Evolutionary conservation across 2,113 vertebrate species (phyloP), one percentile per base, ranked within the genome.

Genomic region (Epinephelus lanceolatus): DNA sequence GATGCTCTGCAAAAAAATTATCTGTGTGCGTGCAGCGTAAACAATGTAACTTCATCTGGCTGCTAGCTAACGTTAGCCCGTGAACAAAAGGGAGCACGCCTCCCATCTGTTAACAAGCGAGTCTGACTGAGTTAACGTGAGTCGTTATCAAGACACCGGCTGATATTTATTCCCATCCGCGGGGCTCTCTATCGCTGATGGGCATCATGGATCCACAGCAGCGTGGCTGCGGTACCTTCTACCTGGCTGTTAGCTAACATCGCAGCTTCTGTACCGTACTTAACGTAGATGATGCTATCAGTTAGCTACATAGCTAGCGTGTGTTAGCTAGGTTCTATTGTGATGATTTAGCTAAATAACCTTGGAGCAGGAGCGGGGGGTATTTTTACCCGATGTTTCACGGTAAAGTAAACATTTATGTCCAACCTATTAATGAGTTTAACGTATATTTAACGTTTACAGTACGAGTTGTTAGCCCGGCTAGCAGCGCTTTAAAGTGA

Each of bases 41-140:
- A 95, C 94, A 95, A 92, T 94, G 91, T 89, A 93, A 94, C 90
- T 95, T 94, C 91, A 95, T 93, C 86, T 85, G 91, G 82, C 80
- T 74, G 93, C 90, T 93, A 94, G 90, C 92, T 92, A 52, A 91
- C 76, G 89, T 87, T 93, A 93, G 93, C 91, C 33, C 67, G 37
- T 73, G 91, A 94, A 92, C 91, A 94, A 93, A 91, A 93, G 92
- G 66, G 71, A 92, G 78, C 84, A 89, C 89, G 84, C 74, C 86
- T 88, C 79, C 87, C 49, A 65, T 85, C 86, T 88, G 83, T 86
- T 86, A 75, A 52, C 71, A 23, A 51, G 71, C 56, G 60, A 51
- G 45, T 15, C 57, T 37, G 66, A 51, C 51, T 51, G 59, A 71
- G 80, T 83, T 83, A 40, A 53, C 45, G 9, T 18, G 47, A 17